Conservation (phyloP, 2,113 vertebrate species). For the zebrafish (Danio rerio) region GRCz12tu NC_133196.1:12234001-12234500, state of each 20-base stretch:
- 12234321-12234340: conserved; percentile 59
- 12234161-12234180: conserved; percentile 63
- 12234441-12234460: conserved; percentile 36
- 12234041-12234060: conserved; percentile 33
- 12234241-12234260: conserved; percentile 60
- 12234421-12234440: conserved; percentile 49
- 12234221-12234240: conserved; percentile 51
- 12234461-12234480: not conserved
- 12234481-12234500: conserved; percentile 54
- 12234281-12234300: conserved; percentile 78
- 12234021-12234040: not conserved
- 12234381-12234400: conserved; percentile 65
- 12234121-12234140: conserved; percentile 59
- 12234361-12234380: conserved; percentile 61
- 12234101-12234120: conserved; percentile 68
- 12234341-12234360: conserved; percentile 59
- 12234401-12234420: conserved; percentile 53
- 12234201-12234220: conserved; percentile 52
- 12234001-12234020: conserved; percentile 4
- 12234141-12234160: conserved; percentile 44
- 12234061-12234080: conserved; percentile 72
- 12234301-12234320: conserved; percentile 45
- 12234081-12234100: conserved; percentile 66
- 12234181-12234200: conserved; percentile 44
- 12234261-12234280: conserved; percentile 65